Conservation (phyloP, 64 coral and sea anemone genomes). For the Porites lutea region DNA sequence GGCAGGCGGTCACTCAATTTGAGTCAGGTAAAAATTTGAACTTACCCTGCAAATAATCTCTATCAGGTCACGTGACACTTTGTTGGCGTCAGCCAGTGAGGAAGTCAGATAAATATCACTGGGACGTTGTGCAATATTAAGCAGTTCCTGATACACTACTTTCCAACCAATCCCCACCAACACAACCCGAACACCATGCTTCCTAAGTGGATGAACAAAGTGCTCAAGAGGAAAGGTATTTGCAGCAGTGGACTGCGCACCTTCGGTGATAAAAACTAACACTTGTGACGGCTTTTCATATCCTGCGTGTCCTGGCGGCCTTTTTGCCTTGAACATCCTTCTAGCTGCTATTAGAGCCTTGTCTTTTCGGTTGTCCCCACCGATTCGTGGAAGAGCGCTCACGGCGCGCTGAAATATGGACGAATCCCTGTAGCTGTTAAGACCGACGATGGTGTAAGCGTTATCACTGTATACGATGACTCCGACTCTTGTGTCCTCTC, state of each 20-base stretch:
- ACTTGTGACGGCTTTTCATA: conserved; percentile 15
- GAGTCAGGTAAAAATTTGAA: background rate
- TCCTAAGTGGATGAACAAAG: conserved; percentile 38
- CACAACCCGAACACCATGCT: conserved; percentile 40
- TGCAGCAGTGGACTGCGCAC: background rate
- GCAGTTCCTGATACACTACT: conserved; percentile 20
- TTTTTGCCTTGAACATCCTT: conserved; percentile 27
- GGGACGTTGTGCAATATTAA: background rate
- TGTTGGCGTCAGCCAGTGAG: conserved; percentile 5
- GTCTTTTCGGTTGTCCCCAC: conserved; percentile 52
- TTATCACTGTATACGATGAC: conserved; percentile 68
- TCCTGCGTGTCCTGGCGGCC: background rate
- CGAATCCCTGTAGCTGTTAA: conserved; percentile 15
- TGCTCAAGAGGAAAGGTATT: background rate
- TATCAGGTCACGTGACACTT: conserved; percentile 5
- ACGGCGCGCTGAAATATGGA: background rate
- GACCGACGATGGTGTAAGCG: background rate
- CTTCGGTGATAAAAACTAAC: conserved; percentile 49
- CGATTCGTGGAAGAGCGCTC: background rate
- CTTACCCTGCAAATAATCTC: conserved; percentile 49
- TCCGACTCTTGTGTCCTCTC: conserved; percentile 50
- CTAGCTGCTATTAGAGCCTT: conserved; percentile 48
- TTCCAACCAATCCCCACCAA: conserved; percentile 48
- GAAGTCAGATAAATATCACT: conserved; percentile 49
- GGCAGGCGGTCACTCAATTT: background rate